Evolutionary conservation across 1,140 invertebrate species (phyloP), one percentile per base, ranked within the genome.

Genomic region (Drosophila repletoides): DNA sequence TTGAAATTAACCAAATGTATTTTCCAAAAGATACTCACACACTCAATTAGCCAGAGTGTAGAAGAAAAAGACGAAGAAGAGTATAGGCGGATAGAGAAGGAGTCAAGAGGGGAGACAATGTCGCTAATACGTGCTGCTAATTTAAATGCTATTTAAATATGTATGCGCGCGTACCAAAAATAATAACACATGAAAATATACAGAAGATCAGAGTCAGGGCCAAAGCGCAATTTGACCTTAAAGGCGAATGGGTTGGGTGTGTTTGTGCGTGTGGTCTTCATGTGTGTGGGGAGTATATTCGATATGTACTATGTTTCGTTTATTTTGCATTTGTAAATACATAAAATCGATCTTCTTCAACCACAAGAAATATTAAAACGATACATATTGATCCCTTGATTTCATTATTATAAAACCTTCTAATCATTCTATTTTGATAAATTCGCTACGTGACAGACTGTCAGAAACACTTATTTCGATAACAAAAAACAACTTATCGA

Each of bases 191-290:
- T 48, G 36, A 69, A 61, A 49, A 58, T 71, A 74, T 74, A 73
- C 80, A 84, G 80, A 84, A 84, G 79, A 84, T 84, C 79, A 84
- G 79, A 84, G 79, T 84, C 79, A 84, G 79, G 79, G 79, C 31
- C 80, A 67, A 22, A 61, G 63, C 65, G 61, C 80, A 72, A 59
- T 41, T 70, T 79, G 79, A 84, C 80, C 79, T 84, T 84, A 80
- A 53, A 51, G 64, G 40, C 67, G 51, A 65, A 64, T 70, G 70
- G 48, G 56, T 61, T 52, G 51, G 28, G 41, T 34, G 40, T 48
- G 36, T 59, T 51, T 58, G 51, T 43, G 15, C 53, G 38, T 33
- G 29, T 52, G 21, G 19, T 51, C 15, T 21, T 12, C 19, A 31
- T 45, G 38, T 61, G 21, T 12, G 26, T 52, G 10, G 12, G 2